These are phyloP conservation scores for Takifugu flavidus DNA, from an alignment of 2,113 vertebrate genomes.

Conservation along the genomic window DNA sequence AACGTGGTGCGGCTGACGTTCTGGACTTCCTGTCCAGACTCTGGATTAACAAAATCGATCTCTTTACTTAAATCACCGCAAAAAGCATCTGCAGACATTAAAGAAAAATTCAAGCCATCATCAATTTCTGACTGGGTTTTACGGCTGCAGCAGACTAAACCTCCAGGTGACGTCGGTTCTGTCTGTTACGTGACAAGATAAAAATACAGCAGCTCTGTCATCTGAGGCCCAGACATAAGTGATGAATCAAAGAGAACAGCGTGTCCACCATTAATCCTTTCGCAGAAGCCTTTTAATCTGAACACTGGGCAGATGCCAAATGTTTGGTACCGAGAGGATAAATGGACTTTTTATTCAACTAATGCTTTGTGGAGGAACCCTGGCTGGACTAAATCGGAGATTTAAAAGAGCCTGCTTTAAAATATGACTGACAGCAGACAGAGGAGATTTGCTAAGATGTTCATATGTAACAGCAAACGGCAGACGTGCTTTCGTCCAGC, in stretches of 20 bases:
- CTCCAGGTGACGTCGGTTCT: not conserved
- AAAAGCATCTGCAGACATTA: too few relatives aligned
- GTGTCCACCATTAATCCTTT: conserved; percentile 27
- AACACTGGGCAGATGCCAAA: conserved; percentile 19
- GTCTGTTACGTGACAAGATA: not conserved
- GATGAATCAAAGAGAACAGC: conserved; percentile 25
- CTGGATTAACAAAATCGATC: too few relatives aligned
- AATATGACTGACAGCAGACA: too few relatives aligned
- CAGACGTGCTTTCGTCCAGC: too few relatives aligned
- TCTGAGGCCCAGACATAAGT: conserved; percentile 11
- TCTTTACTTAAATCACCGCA: too few relatives aligned
- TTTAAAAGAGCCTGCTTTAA: conserved; percentile 17
- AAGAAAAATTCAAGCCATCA: too few relatives aligned
- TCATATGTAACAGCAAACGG: too few relatives aligned
- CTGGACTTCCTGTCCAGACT: too few relatives aligned
- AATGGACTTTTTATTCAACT: conserved; percentile 14
- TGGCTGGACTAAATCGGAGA: conserved; percentile 10
- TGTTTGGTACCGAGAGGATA: conserved; percentile 9
- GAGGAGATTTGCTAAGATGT: too few relatives aligned
- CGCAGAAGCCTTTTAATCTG: conserved; percentile 8
- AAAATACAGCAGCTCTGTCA: not conserved
- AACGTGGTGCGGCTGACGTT: too few relatives aligned
- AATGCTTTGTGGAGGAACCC: conserved; percentile 19
- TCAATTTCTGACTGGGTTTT: too few relatives aligned
- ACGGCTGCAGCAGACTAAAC: too few relatives aligned